phyloP scores from a whole-genome alignment of 2,888 invertebrate genomes.

The Eurytoma californica region DNA sequence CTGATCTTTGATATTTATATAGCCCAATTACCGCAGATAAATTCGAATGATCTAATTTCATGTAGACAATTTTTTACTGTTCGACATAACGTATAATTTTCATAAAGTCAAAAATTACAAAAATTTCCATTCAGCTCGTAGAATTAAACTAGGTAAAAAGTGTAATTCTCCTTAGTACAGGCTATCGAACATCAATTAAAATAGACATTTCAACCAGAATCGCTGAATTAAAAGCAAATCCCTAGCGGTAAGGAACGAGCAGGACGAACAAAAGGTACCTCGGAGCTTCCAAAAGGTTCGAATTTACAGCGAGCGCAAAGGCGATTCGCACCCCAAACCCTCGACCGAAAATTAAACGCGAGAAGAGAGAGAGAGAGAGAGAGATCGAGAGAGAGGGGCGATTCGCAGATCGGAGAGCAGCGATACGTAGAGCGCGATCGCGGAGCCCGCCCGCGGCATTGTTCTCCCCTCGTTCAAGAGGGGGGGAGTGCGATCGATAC shows the following conservation, averaged over 20 bases:
- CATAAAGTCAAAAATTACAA: too few relatives aligned
- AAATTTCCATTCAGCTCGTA: too few relatives aligned
- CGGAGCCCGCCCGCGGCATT: conserved; percentile 23
- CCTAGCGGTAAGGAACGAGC: background rate
- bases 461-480: conserved; percentile 20
- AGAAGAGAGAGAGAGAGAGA: background rate
- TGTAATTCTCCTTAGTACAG: too few relatives aligned
- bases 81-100: too few relatives aligned
- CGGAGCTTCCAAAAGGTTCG: conserved; percentile 8
- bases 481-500: conserved; percentile 15
- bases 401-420: conserved; percentile 37
- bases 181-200: too few relatives aligned
- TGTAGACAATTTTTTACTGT: too few relatives aligned
- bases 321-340: conserved; percentile 34
- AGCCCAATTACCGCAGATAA: too few relatives aligned
- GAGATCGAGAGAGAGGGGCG: too few relatives aligned
- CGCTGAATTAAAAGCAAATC: background rate
- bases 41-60: too few relatives aligned
- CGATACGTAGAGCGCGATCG: conserved; percentile 39
- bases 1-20: too few relatives aligned
- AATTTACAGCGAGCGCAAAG: conserved; percentile 49
- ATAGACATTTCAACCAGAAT: too few relatives aligned
- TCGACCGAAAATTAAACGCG: conserved; percentile 40
- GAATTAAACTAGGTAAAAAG: too few relatives aligned
- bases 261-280: conserved; percentile 8